phyloP scores from a whole-genome alignment of 2,113 vertebrate genomes.

The Grammomys dolichurus region DNA sequence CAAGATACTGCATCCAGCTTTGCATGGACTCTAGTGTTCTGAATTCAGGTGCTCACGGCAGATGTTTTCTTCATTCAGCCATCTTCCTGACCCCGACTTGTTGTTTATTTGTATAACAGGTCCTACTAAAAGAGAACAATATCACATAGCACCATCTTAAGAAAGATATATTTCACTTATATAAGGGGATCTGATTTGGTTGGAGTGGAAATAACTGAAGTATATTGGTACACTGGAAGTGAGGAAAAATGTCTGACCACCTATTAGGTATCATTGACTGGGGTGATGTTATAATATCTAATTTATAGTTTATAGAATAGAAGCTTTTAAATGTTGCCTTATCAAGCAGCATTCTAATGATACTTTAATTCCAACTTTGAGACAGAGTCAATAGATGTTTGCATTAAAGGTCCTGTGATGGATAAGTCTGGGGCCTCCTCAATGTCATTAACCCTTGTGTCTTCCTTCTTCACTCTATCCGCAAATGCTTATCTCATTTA shows the following conservation, averaged over 20 bases:
- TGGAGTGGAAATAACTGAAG: not conserved
- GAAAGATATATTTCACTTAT: not conserved
- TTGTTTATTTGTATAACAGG: not conserved
- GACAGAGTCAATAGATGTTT: not conserved
- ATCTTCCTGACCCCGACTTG: not conserved
- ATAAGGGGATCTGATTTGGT: not conserved
- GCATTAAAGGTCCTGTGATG: not conserved
- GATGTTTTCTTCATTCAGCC: not conserved
- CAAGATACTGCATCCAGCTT: not conserved
- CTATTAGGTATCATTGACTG: not conserved
- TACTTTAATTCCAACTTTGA: not conserved
- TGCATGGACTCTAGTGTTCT: too few relatives aligned
- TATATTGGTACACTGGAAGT: fast-evolving
- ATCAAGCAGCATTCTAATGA: not conserved
- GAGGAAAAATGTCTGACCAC: not conserved
- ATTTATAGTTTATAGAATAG: not conserved
- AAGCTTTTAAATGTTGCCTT: not conserved
- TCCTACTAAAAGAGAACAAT: not conserved
- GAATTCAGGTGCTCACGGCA: not conserved
- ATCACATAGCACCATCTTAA: not conserved
- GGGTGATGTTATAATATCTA: not conserved
- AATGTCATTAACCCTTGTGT: not conserved
- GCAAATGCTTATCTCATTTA: not conserved
- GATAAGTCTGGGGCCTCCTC: not conserved
- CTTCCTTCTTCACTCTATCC: not conserved